Percentiles rank a stretch among this genome's conserved stretches.
These are phyloP conservation scores for Lasioglossum leucozonium DNA, from an alignment of 2,888 invertebrate species.

Conservation along the genomic window DNA sequence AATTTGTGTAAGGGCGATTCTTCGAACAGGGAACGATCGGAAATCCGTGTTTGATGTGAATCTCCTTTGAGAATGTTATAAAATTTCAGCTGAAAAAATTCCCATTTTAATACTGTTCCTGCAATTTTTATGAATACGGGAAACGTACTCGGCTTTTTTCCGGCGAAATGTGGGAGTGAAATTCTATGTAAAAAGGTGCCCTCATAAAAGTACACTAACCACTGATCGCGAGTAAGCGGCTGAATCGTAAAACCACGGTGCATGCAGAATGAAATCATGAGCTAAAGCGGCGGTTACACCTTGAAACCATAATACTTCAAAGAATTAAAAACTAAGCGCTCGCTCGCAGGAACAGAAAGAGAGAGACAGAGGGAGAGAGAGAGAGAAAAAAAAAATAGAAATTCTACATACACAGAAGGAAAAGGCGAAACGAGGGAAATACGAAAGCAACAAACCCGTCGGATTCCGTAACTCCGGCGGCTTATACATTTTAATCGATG, in stretches of 20 bases:
- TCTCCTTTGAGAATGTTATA: neutral
- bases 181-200: slow-evolving; percentile 21
- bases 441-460: neutral
- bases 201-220: slow-evolving; percentile 35
- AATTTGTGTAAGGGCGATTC: neutral
- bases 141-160: neutral
- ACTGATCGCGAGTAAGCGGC: slow-evolving; percentile 49
- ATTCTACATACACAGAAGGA: neutral
- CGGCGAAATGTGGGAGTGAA: slow-evolving; percentile 33
- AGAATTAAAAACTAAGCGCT: slow-evolving; percentile 44
- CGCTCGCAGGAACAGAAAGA: neutral
- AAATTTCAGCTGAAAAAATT: neutral
- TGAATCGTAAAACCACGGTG: slow-evolving; percentile 57
- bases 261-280: slow-evolving; percentile 58
- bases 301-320: slow-evolving; percentile 47
- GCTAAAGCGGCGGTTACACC: slow-evolving; percentile 54
- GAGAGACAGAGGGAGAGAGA: too few species aligned
- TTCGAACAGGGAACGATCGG: neutral
- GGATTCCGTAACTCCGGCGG: neutral
- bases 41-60: neutral
- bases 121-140: neutral
- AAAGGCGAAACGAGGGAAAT: neutral
- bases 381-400: too few species aligned
- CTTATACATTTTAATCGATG: slow-evolving; percentile 36
- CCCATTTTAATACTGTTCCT: neutral